Evolutionary conservation across 2,113 vertebrate genomes (phyloP).

Genomic region (Ophthalmotilapia sp.): DNA sequence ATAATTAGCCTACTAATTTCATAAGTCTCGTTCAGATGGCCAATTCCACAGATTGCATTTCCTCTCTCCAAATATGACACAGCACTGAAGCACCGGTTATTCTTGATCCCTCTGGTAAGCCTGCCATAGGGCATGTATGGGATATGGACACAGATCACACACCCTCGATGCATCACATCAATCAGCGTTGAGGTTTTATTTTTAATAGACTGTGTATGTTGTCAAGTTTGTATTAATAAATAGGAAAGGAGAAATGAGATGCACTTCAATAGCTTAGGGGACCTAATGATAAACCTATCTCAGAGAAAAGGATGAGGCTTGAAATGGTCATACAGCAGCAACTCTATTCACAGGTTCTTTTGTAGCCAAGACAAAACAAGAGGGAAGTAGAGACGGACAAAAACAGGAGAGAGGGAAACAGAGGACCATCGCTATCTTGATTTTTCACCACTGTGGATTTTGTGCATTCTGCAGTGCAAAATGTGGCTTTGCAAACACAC

Average conservation of each 20-base stretch:
- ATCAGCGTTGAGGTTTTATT: neutral
- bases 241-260: neutral
- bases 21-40: neutral
- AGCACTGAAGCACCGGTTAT: neutral
- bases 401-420: neutral
- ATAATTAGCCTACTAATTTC: conserved; percentile 24
- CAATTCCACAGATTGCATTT: conserved; percentile 1
- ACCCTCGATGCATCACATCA: neutral
- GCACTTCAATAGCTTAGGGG: neutral
- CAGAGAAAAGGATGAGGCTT: neutral
- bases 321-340: conserved; percentile 5
- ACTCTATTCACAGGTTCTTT: neutral
- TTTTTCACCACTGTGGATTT: neutral
- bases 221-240: neutral
- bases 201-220: neutral
- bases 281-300: neutral
- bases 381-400: neutral
- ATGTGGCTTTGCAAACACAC: neutral
- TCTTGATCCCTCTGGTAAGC: neutral
- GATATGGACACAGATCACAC: neutral
- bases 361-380: neutral
- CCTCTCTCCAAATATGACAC: conserved; percentile 9
- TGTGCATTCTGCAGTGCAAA: neutral
- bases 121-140: neutral
- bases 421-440: neutral